These are phyloP conservation scores for Sarcophilus harrisii DNA, from an alignment of 2,797 vertebrate genomes.

Conservation along the genomic window DNA sequence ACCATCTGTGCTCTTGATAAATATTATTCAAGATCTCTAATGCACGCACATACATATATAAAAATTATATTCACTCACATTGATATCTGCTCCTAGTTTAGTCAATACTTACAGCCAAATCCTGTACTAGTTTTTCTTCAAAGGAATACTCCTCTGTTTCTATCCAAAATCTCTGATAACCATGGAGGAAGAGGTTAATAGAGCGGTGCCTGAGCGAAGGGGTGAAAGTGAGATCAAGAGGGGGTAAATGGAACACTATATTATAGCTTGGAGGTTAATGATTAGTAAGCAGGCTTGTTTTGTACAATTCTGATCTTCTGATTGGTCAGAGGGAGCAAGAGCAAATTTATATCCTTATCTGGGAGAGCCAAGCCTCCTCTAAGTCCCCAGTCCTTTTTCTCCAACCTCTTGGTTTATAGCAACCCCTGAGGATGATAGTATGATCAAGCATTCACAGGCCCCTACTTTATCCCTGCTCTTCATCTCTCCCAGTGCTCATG, in stretches of 20 bases:
- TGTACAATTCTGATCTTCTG: slow-evolving; percentile 91
- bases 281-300: slow-evolving; percentile 89
- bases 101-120: slow-evolving; percentile 98
- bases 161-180: slow-evolving; percentile 99
- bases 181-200: slow-evolving; percentile 99
- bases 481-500: neutral
- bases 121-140: slow-evolving; percentile 99
- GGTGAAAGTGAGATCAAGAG: slow-evolving; percentile 93
- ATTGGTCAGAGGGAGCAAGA: slow-evolving; percentile 87
- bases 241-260: slow-evolving; percentile 87
- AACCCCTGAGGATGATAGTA: neutral
- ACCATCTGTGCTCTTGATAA: neutral
- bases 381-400: neutral
- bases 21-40: slow-evolving; percentile 25
- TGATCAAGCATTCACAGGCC: neutral
- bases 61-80: slow-evolving; percentile 64
- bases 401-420: neutral
- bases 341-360: slow-evolving; percentile 36
- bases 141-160: slow-evolving; percentile 99
- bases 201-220: slow-evolving; percentile 96
- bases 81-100: slow-evolving; percentile 46
- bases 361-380: slow-evolving; percentile 13
- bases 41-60: slow-evolving; percentile 52
- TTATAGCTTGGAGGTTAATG: slow-evolving; percentile 89
- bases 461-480: neutral